Percentiles rank a stretch among this genome's conserved stretches.
Conservation (phyloP, 1,140 invertebrate species). For the Rhopalosiphum maidis region DNA sequence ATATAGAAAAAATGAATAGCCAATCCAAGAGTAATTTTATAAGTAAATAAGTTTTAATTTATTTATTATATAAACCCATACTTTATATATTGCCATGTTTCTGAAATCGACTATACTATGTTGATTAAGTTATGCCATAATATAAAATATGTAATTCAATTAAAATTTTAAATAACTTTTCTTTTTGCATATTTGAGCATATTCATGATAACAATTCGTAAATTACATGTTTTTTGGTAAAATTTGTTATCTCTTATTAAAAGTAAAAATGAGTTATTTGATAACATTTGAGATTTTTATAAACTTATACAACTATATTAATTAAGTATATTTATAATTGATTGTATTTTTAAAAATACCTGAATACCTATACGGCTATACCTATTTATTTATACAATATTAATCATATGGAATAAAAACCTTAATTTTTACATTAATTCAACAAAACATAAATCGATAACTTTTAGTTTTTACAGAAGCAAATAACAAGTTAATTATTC, state of each 20-base stretch:
- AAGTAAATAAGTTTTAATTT: neutral
- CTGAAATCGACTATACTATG: neutral
- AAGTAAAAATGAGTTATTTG: neutral
- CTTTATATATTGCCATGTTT: neutral
- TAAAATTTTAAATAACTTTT: neutral
- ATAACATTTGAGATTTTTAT: neutral
- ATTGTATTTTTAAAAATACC: no score
- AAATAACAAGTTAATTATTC: no score
- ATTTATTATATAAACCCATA: neutral
- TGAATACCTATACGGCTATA: no score
- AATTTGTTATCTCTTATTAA: neutral
- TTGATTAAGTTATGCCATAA: neutral
- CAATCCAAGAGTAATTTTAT: neutral
- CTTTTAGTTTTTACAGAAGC: no score
- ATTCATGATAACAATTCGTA: neutral
- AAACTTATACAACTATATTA: neutral
- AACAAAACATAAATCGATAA: no score
- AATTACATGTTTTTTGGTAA: neutral
- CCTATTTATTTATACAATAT: no score
- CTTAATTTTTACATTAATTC: no score
- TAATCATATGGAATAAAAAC: no score
- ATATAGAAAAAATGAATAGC: neutral
- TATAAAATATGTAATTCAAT: neutral
- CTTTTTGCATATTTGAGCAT: slow-evolving; percentile 15
- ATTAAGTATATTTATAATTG: neutral